Base-by-base conservation (phyloP, 1,140 invertebrate species). In the Pseudachorutes palmiensis region DNA sequence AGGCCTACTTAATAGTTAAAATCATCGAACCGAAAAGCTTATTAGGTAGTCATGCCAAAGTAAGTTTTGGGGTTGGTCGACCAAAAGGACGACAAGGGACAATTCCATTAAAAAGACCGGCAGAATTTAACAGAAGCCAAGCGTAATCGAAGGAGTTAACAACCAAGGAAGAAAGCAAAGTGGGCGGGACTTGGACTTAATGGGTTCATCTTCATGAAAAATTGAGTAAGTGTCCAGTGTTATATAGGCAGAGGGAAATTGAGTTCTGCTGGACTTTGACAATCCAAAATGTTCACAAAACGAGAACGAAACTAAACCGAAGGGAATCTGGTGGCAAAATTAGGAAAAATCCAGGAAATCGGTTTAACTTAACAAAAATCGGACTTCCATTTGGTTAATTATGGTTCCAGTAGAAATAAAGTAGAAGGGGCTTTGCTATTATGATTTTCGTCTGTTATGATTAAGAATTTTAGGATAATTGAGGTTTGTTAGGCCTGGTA, bases 141-240 rank as follows among this genome's bases (percentile, higher is more conserved):
- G 5, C 36, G 19, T 19, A 5, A 41, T 41, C 36, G 36, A 5
- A 41, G 36, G 5, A 41, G 5, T 41, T 9, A 5, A 5, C 36
- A 41, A 41, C 36, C 5, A 41, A 41, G 36, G 5, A 41, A 41
- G 19, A 41, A 19, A 41, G 19, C 5, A 14, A 19, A 55, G 14
- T 12, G 51, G 24, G 51, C 9, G 28, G 19, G 28, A 3, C 62
- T 64, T 12, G 33, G 3, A 45, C 57, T n/a, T 22, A 66, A 59
- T 66, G 48, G 51, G 30, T n/a, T 33, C 51, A 58, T 66, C 51
- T 55, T 66, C 26, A 58, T 66, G 24, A 66, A 66, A 66, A 58
- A 60, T 66, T 33, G 30, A 59, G 28, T n/a, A 60, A 66, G 64
- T 66, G 64, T 66, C 57, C 51, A 66, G 51, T 66, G 24, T 26